phyloP scores from a whole-genome alignment of 2,113 vertebrate genomes.

The Xiphorhynchus elegans region DNA sequence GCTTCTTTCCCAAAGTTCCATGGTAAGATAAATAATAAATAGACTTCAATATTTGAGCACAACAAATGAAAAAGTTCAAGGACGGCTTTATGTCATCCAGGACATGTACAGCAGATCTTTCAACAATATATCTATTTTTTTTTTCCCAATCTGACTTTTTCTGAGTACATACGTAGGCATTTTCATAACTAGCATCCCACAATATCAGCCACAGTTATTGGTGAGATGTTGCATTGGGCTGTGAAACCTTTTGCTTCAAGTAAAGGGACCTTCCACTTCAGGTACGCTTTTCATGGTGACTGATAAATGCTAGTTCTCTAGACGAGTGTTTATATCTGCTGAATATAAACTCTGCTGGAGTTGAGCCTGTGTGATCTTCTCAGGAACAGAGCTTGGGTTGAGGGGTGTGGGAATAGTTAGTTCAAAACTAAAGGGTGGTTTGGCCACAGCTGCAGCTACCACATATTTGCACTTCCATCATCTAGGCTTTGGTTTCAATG shows the following conservation, averaged over 20 bases:
- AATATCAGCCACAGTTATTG: background rate
- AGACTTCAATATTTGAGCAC: background rate
- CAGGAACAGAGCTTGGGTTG: background rate
- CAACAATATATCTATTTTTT: background rate
- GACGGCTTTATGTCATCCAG: background rate
- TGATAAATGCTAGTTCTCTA: background rate
- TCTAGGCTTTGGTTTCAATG: background rate
- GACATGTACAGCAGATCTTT: background rate
- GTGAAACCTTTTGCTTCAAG: background rate
- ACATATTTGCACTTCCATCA: rapidly evolving
- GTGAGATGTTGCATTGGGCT: background rate
- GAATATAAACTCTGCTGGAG: background rate
- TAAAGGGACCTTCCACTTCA: background rate
- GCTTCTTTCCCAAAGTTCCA: background rate
- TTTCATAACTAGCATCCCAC: background rate
- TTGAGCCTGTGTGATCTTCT: background rate
- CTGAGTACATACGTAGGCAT: background rate
- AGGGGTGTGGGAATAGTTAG: background rate
- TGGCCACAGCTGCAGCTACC: background rate
- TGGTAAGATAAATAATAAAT: constrained; percentile 25
- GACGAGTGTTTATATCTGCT: background rate
- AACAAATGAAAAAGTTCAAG: background rate
- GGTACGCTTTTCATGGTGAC: background rate
- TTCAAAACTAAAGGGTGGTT: background rate
- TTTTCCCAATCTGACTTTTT: background rate